These are phyloP conservation scores for Drepana arcuata DNA, from an alignment of 1,140 invertebrate species.

Conservation along the genomic window DNA sequence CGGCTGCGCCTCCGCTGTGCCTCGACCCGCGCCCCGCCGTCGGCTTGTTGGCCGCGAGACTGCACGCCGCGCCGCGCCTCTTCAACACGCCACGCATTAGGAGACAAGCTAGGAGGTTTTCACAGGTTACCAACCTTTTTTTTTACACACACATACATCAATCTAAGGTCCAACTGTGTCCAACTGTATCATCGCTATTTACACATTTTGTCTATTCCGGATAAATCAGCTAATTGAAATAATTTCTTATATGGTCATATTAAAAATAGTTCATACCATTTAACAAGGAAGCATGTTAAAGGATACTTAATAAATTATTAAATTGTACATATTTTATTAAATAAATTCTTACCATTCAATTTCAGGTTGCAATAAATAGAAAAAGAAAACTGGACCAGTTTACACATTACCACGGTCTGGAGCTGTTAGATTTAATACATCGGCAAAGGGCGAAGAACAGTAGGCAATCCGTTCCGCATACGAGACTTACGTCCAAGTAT, in stretches of 20 bases:
- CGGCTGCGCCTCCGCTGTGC: conserved; percentile 88
- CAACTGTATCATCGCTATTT: no score
- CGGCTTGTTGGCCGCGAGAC: conserved; percentile 79
- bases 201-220: no score
- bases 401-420: conserved; percentile 83
- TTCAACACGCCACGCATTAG: conserved; percentile 83
- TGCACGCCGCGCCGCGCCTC: conserved; percentile 81
- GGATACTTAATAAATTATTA: no score
- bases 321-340: no score
- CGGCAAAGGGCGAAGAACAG: conserved; percentile 62
- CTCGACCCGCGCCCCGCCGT: conserved; percentile 88
- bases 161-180: no score
- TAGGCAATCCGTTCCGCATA: conserved; percentile 53
- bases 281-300: no score
- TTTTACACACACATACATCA: no score
- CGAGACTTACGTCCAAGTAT: conserved; percentile 59
- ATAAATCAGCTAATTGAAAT: no score
- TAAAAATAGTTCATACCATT: no score
- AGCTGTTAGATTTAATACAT: conserved; percentile 73
- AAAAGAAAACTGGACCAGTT: conserved; percentile 90
- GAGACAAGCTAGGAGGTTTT: conserved; percentile 81
- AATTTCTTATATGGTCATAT: no score
- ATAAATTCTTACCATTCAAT: conserved; percentile 16
- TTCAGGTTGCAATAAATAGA: conserved; percentile 82
- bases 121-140: no score